Conservation (phyloP, 37 sponge, comb jelly and placozoan species). For the Geodia barretti region DNA sequence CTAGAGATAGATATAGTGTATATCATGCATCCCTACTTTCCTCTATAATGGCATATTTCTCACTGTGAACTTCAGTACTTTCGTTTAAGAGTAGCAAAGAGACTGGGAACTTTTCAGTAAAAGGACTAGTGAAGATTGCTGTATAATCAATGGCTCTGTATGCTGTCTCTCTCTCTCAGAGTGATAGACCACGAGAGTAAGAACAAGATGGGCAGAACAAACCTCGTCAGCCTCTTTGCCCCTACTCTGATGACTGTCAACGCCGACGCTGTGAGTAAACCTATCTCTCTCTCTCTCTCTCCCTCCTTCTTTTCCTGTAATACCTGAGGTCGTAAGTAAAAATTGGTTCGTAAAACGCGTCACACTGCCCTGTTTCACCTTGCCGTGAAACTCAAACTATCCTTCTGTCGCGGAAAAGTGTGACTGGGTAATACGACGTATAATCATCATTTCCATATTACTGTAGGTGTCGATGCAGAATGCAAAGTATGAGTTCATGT, state of each 20-base stretch:
- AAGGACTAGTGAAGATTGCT: too few species aligned
- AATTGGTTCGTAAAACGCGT: too few species aligned
- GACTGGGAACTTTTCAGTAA: too few species aligned
- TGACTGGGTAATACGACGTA: too few species aligned
- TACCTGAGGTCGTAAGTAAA: too few species aligned
- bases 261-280: slow-evolving; percentile 61
- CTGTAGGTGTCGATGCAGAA: slow-evolving; percentile 43
- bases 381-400: neutral
- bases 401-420: neutral
- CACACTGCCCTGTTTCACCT: neutral
- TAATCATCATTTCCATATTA: neutral
- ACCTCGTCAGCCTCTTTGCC: slow-evolving; percentile 67
- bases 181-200: slow-evolving; percentile 42
- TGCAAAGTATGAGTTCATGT: slow-evolving; percentile 33
- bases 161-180: slow-evolving; percentile 10
- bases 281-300: neutral
- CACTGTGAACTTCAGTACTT: too few species aligned
- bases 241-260: slow-evolving; percentile 89
- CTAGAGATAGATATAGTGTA: too few species aligned
- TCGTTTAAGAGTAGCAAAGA: too few species aligned
- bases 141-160: neutral
- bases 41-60: too few species aligned
- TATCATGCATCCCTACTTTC: too few species aligned
- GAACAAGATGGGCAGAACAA: slow-evolving; percentile 76
- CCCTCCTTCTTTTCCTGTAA: neutral